phyloP scores from a whole-genome alignment of 2,888 invertebrate species.

The Limenitis camilla region DNA sequence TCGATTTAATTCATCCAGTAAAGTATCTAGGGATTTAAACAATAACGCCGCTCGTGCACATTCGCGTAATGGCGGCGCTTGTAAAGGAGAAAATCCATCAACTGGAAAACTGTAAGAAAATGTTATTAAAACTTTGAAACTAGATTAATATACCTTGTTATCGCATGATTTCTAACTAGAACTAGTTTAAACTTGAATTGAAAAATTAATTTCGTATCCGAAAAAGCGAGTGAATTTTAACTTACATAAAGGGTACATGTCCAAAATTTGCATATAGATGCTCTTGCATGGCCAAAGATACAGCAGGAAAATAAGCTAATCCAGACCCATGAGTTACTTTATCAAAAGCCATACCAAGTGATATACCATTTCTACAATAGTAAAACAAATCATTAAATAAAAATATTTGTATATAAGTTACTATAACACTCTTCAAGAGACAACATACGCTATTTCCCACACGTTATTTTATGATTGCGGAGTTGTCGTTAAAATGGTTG shows the following conservation, averaged over 20 bases:
- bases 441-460: no score
- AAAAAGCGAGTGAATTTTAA: slow-evolving; percentile 3
- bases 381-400: background rate
- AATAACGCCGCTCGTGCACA: slow-evolving; percentile 47
- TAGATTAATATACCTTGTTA: no score
- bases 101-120: slow-evolving; percentile 77
- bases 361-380: slow-evolving; percentile 80
- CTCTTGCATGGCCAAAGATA: slow-evolving; percentile 85
- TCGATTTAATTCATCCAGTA: slow-evolving; percentile 48
- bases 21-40: slow-evolving; percentile 51
- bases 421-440: no score
- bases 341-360: slow-evolving; percentile 82
- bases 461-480: no score
- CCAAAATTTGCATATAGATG: slow-evolving; percentile 88
- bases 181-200: no score
- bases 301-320: slow-evolving; percentile 85
- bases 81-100: slow-evolving; percentile 78
- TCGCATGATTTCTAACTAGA: no score
- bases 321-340: slow-evolving; percentile 82
- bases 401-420: background rate
- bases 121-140: no score
- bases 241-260: slow-evolving; percentile 67
- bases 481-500: no score
- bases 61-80: slow-evolving; percentile 61
- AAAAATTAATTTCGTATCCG: no score